Percentiles rank a stretch among this genome's conserved stretches.
Evolutionary conservation across 2,113 vertebrate genomes (phyloP).

Genomic region (Protomyctophum bolini): DNA sequence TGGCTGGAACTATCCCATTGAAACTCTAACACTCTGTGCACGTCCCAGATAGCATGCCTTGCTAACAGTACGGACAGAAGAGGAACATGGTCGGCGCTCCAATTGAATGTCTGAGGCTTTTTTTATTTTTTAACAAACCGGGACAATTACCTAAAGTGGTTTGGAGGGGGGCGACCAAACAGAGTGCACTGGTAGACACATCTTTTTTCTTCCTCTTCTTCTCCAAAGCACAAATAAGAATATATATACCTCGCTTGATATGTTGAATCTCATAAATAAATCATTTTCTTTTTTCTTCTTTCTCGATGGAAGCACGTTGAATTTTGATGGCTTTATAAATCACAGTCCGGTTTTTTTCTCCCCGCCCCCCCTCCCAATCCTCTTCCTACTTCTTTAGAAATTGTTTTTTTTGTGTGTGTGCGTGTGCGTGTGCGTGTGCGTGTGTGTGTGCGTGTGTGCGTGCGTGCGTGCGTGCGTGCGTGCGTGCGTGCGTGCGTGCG

Average conservation of each 20-base stretch:
- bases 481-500: too few species aligned
- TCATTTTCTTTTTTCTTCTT: constrained; percentile 27
- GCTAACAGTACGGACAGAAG: not conserved
- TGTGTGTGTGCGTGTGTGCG: too few species aligned
- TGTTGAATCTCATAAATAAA: constrained; percentile 52
- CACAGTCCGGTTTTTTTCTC: constrained; percentile 24
- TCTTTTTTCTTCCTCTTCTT: not conserved
- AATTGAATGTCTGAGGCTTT: not conserved
- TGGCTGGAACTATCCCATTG: too few species aligned
- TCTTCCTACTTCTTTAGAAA: constrained; percentile 39
- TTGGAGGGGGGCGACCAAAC: not conserved
- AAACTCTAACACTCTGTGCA: too few species aligned
- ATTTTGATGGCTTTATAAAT: constrained; percentile 49
- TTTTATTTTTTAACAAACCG: constrained; percentile 4
- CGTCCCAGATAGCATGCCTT: not conserved
- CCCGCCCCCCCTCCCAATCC: not conserved
- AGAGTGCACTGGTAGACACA: not conserved
- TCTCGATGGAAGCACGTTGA: constrained; percentile 41
- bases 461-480: too few species aligned
- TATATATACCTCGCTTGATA: constrained; percentile 28
- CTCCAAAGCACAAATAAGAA: not conserved
- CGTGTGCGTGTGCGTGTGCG: too few species aligned
- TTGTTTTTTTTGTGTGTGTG: constrained; percentile 12
- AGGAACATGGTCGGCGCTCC: not conserved
- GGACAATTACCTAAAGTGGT: constrained; percentile 21